phyloP scores from a whole-genome alignment of 2,113 vertebrate species.

The Syrrhaptes paradoxus region DNA sequence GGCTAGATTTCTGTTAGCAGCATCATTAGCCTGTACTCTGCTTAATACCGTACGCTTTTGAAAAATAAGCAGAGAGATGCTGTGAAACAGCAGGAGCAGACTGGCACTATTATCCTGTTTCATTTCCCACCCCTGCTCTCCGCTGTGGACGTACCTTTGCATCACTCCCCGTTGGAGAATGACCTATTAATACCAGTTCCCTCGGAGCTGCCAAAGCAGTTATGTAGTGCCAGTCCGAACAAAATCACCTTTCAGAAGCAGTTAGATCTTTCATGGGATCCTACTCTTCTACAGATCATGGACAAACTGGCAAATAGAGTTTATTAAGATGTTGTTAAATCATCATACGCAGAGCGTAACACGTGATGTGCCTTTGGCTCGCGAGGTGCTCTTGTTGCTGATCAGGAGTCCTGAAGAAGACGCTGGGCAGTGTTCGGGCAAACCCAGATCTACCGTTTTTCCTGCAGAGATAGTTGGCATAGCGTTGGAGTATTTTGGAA shows the following conservation, averaged over 20 bases:
- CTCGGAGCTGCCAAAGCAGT: not conserved
- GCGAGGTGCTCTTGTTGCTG: not conserved
- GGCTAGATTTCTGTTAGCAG: not conserved
- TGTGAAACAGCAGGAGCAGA: not conserved
- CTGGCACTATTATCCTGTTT: not conserved
- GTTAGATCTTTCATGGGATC: not conserved
- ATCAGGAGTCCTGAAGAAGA: not conserved
- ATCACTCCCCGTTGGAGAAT: not conserved
- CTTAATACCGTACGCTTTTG: not conserved
- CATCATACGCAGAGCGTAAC: not conserved
- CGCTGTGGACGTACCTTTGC: not conserved
- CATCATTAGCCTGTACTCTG: not conserved
- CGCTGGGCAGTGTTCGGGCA: not conserved
- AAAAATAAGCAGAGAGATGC: not conserved
- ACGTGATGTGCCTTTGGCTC: not conserved
- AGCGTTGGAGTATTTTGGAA: not conserved
- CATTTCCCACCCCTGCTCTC: not conserved
- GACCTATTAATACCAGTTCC: not conserved
- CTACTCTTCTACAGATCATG: not conserved
- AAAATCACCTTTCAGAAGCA: not conserved
- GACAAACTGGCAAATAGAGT: not conserved
- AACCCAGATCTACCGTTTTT: not conserved
- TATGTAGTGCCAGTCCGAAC: not conserved
- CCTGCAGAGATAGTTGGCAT: not conserved
- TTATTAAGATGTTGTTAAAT: not conserved